Conservation (phyloP, 2,113 vertebrate genomes). For the Perca schrenkii region DNA sequence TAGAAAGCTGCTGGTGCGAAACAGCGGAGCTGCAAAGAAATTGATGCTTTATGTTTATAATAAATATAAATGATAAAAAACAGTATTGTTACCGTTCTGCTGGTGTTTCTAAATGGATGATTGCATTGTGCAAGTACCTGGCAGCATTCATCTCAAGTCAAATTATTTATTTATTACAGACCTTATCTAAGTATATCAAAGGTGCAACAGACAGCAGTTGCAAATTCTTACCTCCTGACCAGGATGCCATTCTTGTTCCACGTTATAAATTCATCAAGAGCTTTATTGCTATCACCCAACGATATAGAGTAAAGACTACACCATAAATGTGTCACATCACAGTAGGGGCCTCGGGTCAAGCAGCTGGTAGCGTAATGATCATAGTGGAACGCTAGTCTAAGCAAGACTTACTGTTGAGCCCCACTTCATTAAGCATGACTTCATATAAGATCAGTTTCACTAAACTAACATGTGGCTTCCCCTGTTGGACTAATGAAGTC, state of each 20-base stretch:
- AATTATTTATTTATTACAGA: background rate
- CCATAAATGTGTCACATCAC: background rate
- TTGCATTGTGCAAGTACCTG: background rate
- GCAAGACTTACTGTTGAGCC: slow-evolving; percentile 10
- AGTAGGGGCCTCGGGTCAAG: background rate
- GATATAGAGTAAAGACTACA: background rate
- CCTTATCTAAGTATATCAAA: background rate
- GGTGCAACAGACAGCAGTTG: background rate
- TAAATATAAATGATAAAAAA: background rate
- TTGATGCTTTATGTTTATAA: background rate
- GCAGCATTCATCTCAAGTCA: background rate
- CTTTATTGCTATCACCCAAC: background rate
- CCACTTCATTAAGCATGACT: slow-evolving; percentile 11
- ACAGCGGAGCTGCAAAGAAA: background rate
- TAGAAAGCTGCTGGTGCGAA: background rate
- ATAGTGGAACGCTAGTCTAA: background rate
- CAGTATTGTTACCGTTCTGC: background rate
- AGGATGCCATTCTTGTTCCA: no score
- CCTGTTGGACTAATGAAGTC: slow-evolving; percentile 11
- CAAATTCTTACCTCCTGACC: background rate
- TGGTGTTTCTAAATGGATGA: background rate
- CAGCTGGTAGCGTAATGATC: background rate
- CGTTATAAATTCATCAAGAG: background rate
- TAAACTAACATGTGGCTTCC: slow-evolving; percentile 22
- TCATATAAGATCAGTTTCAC: slow-evolving; percentile 33